Conservation (phyloP, 2,888 invertebrate genomes). For the Aelia acuminata region DNA sequence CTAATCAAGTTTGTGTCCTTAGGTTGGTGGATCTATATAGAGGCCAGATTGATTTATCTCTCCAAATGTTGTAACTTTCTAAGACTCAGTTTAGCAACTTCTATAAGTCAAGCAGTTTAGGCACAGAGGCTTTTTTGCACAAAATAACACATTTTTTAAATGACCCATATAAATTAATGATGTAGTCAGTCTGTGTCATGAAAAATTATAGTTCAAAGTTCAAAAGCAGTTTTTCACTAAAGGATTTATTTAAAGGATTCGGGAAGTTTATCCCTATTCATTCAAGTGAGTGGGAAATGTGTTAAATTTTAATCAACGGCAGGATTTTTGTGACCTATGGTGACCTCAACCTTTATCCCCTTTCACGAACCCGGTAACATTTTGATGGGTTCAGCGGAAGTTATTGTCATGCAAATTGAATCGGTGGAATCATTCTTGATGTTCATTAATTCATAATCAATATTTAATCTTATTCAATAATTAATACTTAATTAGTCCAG, state of each 20-base stretch:
- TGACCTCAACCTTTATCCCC: conserved; percentile 16
- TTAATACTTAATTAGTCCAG: background rate
- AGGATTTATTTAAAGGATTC: background rate
- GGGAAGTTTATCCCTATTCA: background rate
- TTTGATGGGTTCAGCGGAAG: background rate
- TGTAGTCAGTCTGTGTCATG: background rate
- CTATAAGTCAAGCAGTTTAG: no score
- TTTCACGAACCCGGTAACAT: background rate
- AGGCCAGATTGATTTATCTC: no score
- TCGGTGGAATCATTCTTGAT: background rate
- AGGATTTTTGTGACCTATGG: background rate
- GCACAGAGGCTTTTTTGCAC: no score
- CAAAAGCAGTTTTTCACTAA: background rate
- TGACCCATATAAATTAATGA: no score
- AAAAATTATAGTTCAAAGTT: background rate
- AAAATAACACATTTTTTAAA: no score
- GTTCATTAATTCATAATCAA: background rate
- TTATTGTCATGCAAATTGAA: conserved; percentile 6
- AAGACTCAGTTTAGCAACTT: no score
- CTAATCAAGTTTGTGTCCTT: no score
- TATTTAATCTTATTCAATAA: background rate
- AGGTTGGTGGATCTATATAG: no score
- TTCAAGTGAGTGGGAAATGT: background rate
- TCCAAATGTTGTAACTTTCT: no score
- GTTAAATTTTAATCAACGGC: background rate